Evolutionary conservation across 2,113 vertebrate genomes (phyloP).

Genomic region (Oriolus oriolus): DNA sequence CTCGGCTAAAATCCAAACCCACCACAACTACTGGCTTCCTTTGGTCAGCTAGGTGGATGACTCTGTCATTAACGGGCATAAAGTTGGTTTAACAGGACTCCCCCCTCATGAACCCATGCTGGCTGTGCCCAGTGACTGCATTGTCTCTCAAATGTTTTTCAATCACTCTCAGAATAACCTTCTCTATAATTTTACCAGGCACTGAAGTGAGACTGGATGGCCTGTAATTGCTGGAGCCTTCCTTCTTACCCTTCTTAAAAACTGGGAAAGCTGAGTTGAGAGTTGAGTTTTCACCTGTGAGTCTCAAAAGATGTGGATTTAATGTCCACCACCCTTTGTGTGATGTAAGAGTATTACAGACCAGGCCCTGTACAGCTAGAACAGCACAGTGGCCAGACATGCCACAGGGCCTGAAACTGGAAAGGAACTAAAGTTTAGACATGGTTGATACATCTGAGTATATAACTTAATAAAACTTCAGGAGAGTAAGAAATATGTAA

Average conservation of each 20-base stretch:
- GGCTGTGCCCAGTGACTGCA: neutral
- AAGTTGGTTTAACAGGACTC: neutral
- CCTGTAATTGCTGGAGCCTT: neutral
- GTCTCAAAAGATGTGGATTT: neutral
- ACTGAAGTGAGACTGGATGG: neutral
- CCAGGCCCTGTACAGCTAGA: rapidly evolving
- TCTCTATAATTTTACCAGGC: neutral
- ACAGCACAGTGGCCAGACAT: neutral
- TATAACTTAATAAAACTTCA: neutral
- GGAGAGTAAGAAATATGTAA: neutral
- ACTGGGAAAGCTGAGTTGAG: neutral
- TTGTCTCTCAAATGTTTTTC: neutral
- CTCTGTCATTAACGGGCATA: neutral
- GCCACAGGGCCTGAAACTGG: neutral
- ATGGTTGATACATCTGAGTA: neutral
- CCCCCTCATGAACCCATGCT: neutral
- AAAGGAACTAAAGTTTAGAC: neutral
- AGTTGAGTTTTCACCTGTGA: neutral
- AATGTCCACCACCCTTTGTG: neutral
- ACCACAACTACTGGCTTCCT: neutral
- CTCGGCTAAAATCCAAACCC: neutral
- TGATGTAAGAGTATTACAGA: neutral
- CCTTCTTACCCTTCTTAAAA: neutral
- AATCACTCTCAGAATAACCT: neutral
- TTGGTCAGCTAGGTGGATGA: neutral